These are phyloP conservation scores for Scomber scombrus DNA, from an alignment of 2,113 vertebrate genomes.

Conservation along the genomic window DNA sequence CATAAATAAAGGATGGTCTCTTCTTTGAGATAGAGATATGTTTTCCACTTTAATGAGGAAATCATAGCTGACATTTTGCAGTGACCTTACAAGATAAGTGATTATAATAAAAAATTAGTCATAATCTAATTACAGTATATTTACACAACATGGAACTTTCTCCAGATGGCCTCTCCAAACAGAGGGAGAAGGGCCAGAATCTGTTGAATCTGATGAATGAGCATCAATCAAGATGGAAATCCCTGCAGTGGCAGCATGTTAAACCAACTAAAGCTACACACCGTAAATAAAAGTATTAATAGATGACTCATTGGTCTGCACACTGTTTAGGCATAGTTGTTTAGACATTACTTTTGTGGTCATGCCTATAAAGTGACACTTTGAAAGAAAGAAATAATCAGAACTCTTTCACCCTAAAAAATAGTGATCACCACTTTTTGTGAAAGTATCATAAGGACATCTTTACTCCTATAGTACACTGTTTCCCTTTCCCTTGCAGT, in stretches of 20 bases:
- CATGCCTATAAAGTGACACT: background rate
- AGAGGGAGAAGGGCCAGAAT: background rate
- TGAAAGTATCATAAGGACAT: too few species aligned
- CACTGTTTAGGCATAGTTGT: too few species aligned
- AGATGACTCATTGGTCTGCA: too few species aligned
- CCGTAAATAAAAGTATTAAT: too few species aligned
- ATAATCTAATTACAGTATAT: slow-evolving; percentile 36
- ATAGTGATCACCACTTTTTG: too few species aligned
- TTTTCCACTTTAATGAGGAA: slow-evolving; percentile 12
- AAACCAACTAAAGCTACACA: background rate
- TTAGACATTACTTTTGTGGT: background rate
- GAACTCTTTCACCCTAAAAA: too few species aligned
- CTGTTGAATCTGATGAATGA: background rate
- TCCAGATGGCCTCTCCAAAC: slow-evolving; percentile 4
- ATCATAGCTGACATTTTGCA: slow-evolving; percentile 34
- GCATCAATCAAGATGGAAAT: background rate
- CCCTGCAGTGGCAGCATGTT: background rate
- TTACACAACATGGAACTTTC: slow-evolving; percentile 15
- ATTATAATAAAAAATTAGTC: slow-evolving; percentile 42
- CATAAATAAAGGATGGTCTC: slow-evolving; percentile 48
- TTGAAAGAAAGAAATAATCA: too few species aligned
- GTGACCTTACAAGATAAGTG: slow-evolving; percentile 39
- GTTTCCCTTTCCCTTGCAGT: too few species aligned
- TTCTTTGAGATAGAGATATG: slow-evolving; percentile 24
- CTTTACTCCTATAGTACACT: too few species aligned